These are phyloP conservation scores for Palythoa grandis DNA, from an alignment of 92 coral and sea anemone genomes.

Conservation along the genomic window DNA sequence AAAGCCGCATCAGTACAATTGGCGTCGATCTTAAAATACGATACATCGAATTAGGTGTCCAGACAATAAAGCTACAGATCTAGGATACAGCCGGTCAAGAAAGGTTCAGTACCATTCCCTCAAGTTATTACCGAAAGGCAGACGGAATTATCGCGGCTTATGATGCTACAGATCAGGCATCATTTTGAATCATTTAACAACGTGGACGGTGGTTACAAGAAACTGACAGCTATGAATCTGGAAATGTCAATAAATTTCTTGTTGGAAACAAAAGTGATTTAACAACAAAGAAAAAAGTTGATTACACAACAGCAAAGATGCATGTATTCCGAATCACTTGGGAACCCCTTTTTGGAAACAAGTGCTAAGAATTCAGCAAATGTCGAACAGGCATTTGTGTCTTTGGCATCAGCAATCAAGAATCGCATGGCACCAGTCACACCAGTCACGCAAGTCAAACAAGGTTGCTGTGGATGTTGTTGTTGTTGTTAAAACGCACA, in stretches of 20 bases:
- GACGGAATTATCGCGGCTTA: constrained; percentile 98
- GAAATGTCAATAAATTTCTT: constrained; percentile 98
- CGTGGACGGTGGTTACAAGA: constrained; percentile 99
- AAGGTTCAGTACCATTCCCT: constrained; percentile 96
- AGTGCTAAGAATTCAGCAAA: constrained; percentile 99
- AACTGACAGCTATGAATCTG: constrained; percentile 99
- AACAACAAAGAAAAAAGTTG: constrained; percentile 99
- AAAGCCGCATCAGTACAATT: constrained; percentile 99
- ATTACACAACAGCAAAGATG: constrained; percentile 95
- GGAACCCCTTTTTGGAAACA: constrained; percentile 97
- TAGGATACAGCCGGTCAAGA: constrained; percentile 99
- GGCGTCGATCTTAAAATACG: constrained; percentile 99
- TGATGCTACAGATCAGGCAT: constrained; percentile 97
- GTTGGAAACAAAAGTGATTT: constrained; percentile 99
- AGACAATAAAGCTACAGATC: constrained; percentile 98
- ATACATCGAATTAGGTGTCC: constrained; percentile 98
- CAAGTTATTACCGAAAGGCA: constrained; percentile 97
- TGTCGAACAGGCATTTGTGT: constrained; percentile 99
- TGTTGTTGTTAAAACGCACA: constrained; percentile 55
- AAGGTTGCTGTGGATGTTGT: constrained; percentile 95
- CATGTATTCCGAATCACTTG: constrained; percentile 91
- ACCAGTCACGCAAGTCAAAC: constrained; percentile 99
- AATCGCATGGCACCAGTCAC: constrained; percentile 99
- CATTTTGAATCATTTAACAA: constrained; percentile 89
- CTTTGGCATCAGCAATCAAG: constrained; percentile 99